Percentiles rank a stretch among this genome's conserved stretches.
Evolutionary conservation across 2,797 vertebrate species (phyloP).

Genomic region (Gymnodraco acuticeps): DNA sequence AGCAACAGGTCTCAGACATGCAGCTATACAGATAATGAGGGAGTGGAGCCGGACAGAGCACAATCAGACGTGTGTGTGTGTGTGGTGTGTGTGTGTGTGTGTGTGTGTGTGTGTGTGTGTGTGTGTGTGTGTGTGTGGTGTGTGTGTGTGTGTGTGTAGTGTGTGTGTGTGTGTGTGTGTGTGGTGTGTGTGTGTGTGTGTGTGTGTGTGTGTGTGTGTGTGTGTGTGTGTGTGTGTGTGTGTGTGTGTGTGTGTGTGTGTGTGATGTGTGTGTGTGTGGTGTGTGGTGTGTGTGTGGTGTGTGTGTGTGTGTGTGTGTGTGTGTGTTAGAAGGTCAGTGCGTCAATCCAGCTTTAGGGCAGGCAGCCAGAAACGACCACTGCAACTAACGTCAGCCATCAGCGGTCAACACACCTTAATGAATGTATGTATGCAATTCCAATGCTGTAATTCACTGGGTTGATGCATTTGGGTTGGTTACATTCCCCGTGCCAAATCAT

Average conservation of each 20-base stretch:
- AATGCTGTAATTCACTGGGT: slow-evolving; percentile 2
- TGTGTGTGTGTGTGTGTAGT: slow-evolving; percentile 22
- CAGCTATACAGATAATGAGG: slow-evolving; percentile 79
- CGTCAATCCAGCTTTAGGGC: slow-evolving; percentile 38
- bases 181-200: too few species aligned
- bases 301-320: slow-evolving; percentile 48
- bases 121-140: slow-evolving; percentile 56
- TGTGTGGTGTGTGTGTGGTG: slow-evolving; percentile 48
- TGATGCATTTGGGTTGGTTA: slow-evolving; percentile 3
- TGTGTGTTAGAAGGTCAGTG: slow-evolving; percentile 36
- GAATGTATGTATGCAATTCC: slow-evolving; percentile 10
- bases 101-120: slow-evolving; percentile 22
- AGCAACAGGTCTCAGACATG: slow-evolving; percentile 77
- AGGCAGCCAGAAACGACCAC: slow-evolving; percentile 40
- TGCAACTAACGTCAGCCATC: slow-evolving; percentile 24
- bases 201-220: slow-evolving; percentile 23
- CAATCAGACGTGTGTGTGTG: slow-evolving; percentile 74
- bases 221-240: slow-evolving; percentile 34
- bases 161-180: slow-evolving; percentile 55
- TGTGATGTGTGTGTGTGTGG: too few species aligned
- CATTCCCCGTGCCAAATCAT: slow-evolving; percentile 14
- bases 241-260: slow-evolving; percentile 32
- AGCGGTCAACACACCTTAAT: slow-evolving; percentile 30
- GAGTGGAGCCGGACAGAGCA: slow-evolving; percentile 71
- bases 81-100: slow-evolving; percentile 31